These are phyloP conservation scores for Periplaneta americana DNA, from an alignment of 1,140 invertebrate species.

Conservation along the genomic window DNA sequence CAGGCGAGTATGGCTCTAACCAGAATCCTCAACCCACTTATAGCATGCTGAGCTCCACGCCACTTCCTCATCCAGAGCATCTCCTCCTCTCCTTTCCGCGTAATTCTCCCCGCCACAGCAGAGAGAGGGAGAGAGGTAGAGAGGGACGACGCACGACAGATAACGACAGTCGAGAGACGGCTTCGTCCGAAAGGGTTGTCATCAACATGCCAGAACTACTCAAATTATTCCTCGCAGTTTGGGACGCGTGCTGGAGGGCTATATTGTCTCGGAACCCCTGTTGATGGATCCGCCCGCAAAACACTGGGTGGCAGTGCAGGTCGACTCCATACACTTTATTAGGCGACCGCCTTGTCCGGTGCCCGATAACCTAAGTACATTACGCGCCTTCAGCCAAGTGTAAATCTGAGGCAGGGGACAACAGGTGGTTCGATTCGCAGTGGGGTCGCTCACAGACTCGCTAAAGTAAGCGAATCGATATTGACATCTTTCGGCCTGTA, in stretches of 20 bases:
- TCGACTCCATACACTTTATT: background rate
- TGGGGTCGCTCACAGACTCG: too few relatives aligned
- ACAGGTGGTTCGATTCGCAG: background rate
- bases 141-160: background rate
- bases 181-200: background rate
- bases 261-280: background rate
- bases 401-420: too few relatives aligned
- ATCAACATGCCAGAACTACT: background rate
- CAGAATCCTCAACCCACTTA: background rate
- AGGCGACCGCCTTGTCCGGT: too few relatives aligned
- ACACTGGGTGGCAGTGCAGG: too few relatives aligned
- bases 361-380: background rate
- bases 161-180: background rate
- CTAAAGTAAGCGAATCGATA: too few relatives aligned
- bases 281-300: background rate
- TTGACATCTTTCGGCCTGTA: too few relatives aligned
- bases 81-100: background rate
- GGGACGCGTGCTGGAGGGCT: background rate
- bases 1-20: background rate
- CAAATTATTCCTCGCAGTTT: too few relatives aligned
- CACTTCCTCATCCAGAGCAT: background rate
- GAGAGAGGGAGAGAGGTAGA: too few relatives aligned
- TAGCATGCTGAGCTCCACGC: background rate
- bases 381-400: background rate
- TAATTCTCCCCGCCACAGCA: background rate